phyloP scores from a whole-genome alignment of 2,797 vertebrate species.

The Choloepus didactylus region DNA sequence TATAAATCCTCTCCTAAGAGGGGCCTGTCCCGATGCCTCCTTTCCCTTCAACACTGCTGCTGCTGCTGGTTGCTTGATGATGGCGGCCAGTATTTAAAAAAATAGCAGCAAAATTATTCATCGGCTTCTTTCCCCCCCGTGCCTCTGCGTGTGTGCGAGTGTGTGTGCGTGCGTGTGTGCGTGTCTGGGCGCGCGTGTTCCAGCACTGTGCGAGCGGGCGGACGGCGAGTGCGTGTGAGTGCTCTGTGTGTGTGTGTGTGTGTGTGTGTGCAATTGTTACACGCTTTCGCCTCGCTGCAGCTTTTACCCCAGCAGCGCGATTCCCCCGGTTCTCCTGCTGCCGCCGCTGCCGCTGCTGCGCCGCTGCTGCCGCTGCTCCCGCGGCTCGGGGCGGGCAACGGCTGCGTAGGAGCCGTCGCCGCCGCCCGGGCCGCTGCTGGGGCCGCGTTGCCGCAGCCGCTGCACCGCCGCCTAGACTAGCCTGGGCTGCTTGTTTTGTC shows the following conservation, averaged over 20 bases:
- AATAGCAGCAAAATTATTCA: conserved; percentile 90
- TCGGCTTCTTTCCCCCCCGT: conserved; percentile 85
- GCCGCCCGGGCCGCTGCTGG: conserved; percentile 82
- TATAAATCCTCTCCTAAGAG: conserved; percentile 94
- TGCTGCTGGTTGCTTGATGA: conserved; percentile 84
- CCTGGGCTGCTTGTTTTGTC: conserved; percentile 84
- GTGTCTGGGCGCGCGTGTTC: conserved; percentile 84
- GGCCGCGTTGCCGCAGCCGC: conserved; percentile 82
- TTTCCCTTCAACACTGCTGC: conserved; percentile 87
- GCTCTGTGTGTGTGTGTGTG: conserved; percentile 69
- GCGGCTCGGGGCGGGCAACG: conserved; percentile 78
- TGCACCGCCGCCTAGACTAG: conserved; percentile 84
- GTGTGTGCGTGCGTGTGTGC: conserved; percentile 87
- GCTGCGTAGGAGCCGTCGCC: conserved; percentile 79
- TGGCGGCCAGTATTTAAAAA: conserved; percentile 91
- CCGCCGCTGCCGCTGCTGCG: conserved; percentile 77
- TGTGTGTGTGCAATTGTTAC: conserved; percentile 87
- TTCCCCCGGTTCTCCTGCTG: conserved; percentile 86
- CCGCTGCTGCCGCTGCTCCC: conserved; percentile 74
- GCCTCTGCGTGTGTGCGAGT: conserved; percentile 87
- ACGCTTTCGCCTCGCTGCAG: conserved; percentile 88
- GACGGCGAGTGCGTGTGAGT: conserved; percentile 81
- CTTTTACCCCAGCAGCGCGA: conserved; percentile 79
- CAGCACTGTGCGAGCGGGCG: conserved; percentile 82
- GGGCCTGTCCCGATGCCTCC: conserved; percentile 91